phyloP scores from a whole-genome alignment of 2,797 vertebrate genomes.

The Enteromius anoplus region DNA sequence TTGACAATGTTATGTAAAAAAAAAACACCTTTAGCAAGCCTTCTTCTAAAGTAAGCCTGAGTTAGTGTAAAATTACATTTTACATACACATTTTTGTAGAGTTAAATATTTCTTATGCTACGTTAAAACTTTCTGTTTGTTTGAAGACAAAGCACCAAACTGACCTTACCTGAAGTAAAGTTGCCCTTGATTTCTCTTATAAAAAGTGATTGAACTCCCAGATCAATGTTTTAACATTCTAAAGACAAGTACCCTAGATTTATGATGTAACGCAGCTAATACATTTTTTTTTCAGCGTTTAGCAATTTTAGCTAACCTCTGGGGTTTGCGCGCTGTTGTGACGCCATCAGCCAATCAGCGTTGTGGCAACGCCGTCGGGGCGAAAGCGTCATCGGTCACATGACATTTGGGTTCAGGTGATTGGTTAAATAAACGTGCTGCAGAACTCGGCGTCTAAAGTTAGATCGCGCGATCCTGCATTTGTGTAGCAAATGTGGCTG shows the following conservation, averaged over 20 bases:
- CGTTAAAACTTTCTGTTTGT: background rate
- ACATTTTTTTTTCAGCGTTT: background rate
- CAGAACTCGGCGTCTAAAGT: no score
- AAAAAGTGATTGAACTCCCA: background rate
- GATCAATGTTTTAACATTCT: background rate
- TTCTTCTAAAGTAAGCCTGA: background rate
- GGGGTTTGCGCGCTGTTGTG: fast-evolving
- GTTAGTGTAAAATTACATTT: no score
- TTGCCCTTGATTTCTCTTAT: background rate
- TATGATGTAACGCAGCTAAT: background rate
- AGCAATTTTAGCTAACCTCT: background rate
- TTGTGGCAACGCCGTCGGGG: background rate
- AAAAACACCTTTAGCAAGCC: background rate
- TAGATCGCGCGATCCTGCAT: no score
- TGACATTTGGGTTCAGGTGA: background rate
- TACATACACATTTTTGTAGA: background rate
- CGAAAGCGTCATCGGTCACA: background rate
- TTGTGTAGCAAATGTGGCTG: background rate
- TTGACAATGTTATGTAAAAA: no score
- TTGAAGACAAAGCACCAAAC: background rate
- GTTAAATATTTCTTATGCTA: background rate
- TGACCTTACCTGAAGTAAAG: background rate
- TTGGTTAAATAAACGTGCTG: background rate
- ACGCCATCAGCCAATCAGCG: slow-evolving; percentile 3
- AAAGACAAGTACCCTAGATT: background rate